A percentile compares a stretch with the other conserved stretches of the same genome.
These are phyloP conservation scores for Drosophila nasuta DNA, from an alignment of 1,140 invertebrate genomes.

Conservation along the genomic window DNA sequence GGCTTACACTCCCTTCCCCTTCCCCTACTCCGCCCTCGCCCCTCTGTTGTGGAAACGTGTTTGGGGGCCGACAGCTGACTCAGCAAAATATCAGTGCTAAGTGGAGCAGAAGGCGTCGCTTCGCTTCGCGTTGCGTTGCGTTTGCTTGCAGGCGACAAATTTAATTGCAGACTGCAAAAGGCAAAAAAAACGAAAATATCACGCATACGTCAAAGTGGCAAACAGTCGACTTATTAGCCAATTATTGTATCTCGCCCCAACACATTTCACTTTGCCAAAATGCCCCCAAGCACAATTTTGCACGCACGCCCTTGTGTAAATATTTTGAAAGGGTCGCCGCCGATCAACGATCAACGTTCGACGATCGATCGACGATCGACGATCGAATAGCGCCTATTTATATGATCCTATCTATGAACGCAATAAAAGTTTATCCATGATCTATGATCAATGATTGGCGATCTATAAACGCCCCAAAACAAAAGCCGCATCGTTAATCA, in stretches of 20 bases:
- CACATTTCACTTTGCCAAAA: slow-evolving; percentile 20
- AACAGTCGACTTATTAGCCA: slow-evolving; percentile 59
- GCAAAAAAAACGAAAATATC: slow-evolving; percentile 52
- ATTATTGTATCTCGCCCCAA: slow-evolving; percentile 14
- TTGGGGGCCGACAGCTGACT: slow-evolving; percentile 59
- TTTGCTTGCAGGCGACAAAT: slow-evolving; percentile 33
- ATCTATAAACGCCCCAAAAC: slow-evolving; percentile 25
- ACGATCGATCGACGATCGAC: not conserved
- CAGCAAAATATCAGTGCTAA: slow-evolving; percentile 33
- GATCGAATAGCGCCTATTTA: not conserved
- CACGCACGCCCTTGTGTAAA: slow-evolving; percentile 61
- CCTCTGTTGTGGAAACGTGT: slow-evolving; percentile 59
- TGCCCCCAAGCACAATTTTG: slow-evolving; percentile 25
- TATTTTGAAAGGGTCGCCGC: slow-evolving; percentile 67
- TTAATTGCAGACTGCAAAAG: slow-evolving; percentile 36
- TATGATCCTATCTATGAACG: not conserved
- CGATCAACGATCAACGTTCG: not conserved
- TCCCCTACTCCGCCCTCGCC: slow-evolving; percentile 39
- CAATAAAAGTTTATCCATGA: not conserved
- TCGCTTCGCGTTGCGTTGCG: not conserved
- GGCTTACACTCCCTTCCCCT: slow-evolving; percentile 15
- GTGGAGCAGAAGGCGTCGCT: slow-evolving; percentile 20
- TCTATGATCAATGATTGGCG: slow-evolving; percentile 22
- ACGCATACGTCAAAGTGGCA: slow-evolving; percentile 69
- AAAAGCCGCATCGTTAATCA: slow-evolving; percentile 71